Evolutionary conservation across 2,113 vertebrate species (phyloP).

Genomic region (Pagrus major): DNA sequence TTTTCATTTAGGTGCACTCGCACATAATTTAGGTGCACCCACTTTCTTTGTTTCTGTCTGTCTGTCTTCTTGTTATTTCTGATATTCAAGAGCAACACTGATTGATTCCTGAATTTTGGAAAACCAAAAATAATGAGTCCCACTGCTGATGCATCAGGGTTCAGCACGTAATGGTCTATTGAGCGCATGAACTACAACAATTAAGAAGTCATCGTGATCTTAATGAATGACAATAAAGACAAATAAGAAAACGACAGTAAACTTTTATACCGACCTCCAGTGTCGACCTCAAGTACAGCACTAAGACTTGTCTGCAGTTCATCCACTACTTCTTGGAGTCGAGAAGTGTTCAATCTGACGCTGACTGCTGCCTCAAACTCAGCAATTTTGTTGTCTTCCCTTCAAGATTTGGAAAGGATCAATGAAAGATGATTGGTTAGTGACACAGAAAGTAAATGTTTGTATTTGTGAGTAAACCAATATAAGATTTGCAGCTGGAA

Average conservation of each 20-base stretch:
- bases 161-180: too few species aligned
- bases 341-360: neutral
- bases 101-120: too few species aligned
- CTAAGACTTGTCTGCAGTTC: accelerated
- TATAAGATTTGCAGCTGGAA: neutral
- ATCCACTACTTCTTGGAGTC: slow-evolving; percentile 36
- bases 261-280: slow-evolving; percentile 59
- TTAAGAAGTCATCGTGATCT: neutral
- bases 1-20: too few species aligned
- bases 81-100: too few species aligned
- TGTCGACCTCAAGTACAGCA: slow-evolving; percentile 8
- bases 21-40: too few species aligned
- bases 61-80: too few species aligned
- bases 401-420: slow-evolving; percentile 4
- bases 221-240: neutral
- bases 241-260: too few species aligned
- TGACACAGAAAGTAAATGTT: neutral
- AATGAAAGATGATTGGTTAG: neutral
- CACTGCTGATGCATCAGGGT: neutral
- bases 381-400: accelerated
- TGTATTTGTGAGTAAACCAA: neutral
- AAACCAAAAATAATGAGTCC: neutral
- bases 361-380: slow-evolving; percentile 55
- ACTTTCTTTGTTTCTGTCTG: too few species aligned
- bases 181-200: neutral